Evolutionary conservation across 2,888 invertebrate genomes (phyloP).

Genomic region (Eristalis arbustorum): DNA sequence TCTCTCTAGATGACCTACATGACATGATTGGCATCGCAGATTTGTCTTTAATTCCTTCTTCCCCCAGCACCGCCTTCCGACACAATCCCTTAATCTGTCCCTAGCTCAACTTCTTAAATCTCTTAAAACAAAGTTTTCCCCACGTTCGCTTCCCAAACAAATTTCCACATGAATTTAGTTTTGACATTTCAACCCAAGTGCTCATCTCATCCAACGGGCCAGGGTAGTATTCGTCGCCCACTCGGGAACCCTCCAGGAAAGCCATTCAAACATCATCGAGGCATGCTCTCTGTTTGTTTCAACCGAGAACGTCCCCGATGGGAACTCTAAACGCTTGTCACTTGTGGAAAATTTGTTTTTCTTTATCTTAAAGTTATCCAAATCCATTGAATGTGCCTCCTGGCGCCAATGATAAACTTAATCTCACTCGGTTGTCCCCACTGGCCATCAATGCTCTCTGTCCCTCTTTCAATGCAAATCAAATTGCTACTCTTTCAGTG

Average conservation of each 20-base stretch:
- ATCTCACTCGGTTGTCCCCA: not conserved
- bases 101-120: no score
- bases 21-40: no score
- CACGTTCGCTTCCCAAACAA: no score
- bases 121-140: no score
- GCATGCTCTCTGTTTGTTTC: not conserved
- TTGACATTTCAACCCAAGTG: no score
- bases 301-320: not conserved
- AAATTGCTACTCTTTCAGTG: slow-evolving; percentile 45
- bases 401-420: not conserved
- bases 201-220: no score
- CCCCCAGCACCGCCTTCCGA: no score
- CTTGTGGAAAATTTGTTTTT: not conserved
- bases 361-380: not conserved
- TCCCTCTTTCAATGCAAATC: slow-evolving; percentile 45
- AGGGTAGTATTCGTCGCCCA: not conserved
- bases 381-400: not conserved
- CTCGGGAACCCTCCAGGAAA: not conserved
- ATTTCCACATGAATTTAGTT: no score
- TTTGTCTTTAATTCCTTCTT: no score
- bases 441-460: no score
- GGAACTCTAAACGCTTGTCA: not conserved
- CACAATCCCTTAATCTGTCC: no score
- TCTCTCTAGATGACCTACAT: no score
- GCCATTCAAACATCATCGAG: not conserved